These are phyloP conservation scores for Brachypodius melanocephalos DNA, from an alignment of 2,113 vertebrate genomes.

Conservation along the genomic window DNA sequence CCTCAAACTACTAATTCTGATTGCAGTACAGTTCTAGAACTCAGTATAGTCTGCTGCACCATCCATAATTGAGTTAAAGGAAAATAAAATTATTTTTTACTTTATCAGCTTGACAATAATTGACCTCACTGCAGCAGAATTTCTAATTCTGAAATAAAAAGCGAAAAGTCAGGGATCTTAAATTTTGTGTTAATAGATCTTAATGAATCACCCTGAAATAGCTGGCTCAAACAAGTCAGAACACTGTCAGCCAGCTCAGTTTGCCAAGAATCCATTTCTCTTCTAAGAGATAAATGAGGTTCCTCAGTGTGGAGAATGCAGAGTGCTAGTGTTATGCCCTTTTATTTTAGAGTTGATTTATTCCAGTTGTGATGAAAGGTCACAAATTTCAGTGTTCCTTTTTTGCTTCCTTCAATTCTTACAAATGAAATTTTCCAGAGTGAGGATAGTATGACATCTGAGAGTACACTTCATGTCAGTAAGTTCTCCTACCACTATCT, in stretches of 20 bases:
- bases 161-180: conserved; percentile 67
- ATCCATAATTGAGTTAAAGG: conserved; percentile 13
- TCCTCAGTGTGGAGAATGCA: conserved; percentile 7
- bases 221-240: conserved; percentile 67
- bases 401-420: conserved; percentile 6
- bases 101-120: conserved; percentile 65
- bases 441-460: neutral
- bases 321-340: conserved; percentile 14
- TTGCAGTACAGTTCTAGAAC: neutral
- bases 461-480: conserved; percentile 15
- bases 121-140: conserved; percentile 66
- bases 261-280: conserved; percentile 59
- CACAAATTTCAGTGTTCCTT: conserved; percentile 28
- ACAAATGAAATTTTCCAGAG: conserved; percentile 4
- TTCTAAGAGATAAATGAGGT: conserved; percentile 37
- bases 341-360: conserved; percentile 57
- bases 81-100: conserved; percentile 24
- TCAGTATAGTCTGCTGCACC: neutral
- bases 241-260: conserved; percentile 59
- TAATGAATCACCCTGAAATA: conserved; percentile 70
- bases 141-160: conserved; percentile 72
- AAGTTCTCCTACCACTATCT: neutral
- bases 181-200: conserved; percentile 72
- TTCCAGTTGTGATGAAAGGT: conserved; percentile 39
- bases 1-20: neutral